Evolutionary conservation across 1,140 invertebrate species (phyloP), one percentile per base, ranked within the genome.

Genomic region (Pseudobourletiella spinata): DNA sequence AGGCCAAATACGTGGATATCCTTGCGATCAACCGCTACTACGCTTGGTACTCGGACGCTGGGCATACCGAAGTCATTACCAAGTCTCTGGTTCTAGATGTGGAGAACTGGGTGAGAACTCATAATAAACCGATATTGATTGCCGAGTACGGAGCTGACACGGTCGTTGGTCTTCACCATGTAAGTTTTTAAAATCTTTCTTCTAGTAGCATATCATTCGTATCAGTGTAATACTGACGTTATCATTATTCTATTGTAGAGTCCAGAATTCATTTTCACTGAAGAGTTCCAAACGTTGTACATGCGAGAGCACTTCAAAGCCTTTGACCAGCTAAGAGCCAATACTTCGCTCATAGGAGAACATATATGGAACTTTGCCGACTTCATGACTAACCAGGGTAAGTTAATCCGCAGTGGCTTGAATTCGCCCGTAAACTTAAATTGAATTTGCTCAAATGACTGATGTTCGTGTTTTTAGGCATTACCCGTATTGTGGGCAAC

Each of bases 281-380:
- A 84, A 72, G 82, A 86, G 70, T 85, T 82, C 71, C 84, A 86
- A 73, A 73, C 76, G 15, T 80, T 81, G 55, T 71, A 82, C 48
- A 72, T 84, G 67, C 62, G 71, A 26, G 70, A 79, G 63, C 78
- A 83, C 69, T 81, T 83, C 64, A 72, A 76, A 64, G 79, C 77
- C 0, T 83, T 85, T 72, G 82, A 86, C 71, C 63, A 66, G 30
- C 63, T 83, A 3, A 67, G 68, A 14, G 15, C 61, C 14, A 71
- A 76, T 56, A 73, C 75, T 14, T 76, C 74, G 58, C 75, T 85
- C 39, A 74, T 81, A 26, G 83, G 83, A 16, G 83, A 85, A 24
- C 80, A 83, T 76, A 78, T 83, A 30, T 84, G 83, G 83, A 85
- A 85, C 68, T 85, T 85, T 76, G 83, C 82, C 26, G 82, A 83